Base-by-base conservation (phyloP, 2,888 invertebrate species). In the Habroteleia sp. region DNA sequence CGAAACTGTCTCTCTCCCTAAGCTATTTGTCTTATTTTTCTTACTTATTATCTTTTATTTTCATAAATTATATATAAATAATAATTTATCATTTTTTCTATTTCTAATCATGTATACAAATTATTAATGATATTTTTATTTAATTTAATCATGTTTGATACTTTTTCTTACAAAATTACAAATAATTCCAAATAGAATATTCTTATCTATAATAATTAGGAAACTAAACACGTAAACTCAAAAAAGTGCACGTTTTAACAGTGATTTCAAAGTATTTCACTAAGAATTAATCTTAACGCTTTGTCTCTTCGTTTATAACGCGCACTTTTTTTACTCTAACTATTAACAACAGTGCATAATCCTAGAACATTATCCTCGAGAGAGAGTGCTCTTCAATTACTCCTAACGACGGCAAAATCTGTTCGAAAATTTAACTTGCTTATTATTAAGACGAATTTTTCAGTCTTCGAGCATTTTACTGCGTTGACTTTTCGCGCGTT, bases 401-500 rank as follows among this genome's bases (percentile, higher is more conserved):
- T 31, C 42, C 29, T 31, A 46, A 14, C 48, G 14, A 27, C 8
- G 27, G 0, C 14, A n/a, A 37, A 66, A 66, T 7, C 20, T 20
- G 13, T 50, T 54, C 20, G 31, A 44, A 62, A 54, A 54, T 58
- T 50, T 25, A 13, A 42, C 11, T 25, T 14, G 6, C 42, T 41
- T 41, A 29, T 50, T 23, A 41, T 37, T 6, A 8, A 42, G 13
- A 7, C 41, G 27, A 48, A 29, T 58, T 58, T 48, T 42, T 25
- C 37, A 23, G 33, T 17, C 5, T 7, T 6, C 31, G 31, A 27
- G 8, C 16, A 29, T n/a, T 16, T 23, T 17, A 23, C 23, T 35
- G 10, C 25, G 16, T 17, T 31, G 11, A 16, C 31, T 5, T 65
- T 65, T 73, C 58, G 65, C 10, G 58, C 65, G 65, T 68, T 68